Evolutionary conservation across 2,113 vertebrate species (phyloP), one percentile per base, ranked within the genome.

Genomic region (Hippoglossus stenolepis): DNA sequence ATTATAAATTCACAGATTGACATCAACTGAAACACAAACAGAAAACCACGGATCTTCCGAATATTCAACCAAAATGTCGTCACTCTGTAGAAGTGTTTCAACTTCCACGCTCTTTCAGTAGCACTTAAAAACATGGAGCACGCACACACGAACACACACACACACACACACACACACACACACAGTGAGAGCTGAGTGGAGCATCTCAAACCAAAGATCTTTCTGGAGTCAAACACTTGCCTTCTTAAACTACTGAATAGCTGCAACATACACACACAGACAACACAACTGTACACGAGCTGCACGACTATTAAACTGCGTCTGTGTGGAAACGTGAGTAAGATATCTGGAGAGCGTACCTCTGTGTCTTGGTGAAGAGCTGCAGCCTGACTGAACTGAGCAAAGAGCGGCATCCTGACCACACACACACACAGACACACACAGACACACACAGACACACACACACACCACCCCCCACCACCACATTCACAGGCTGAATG

Each of bases 401-500:
- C 26, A 45, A 23, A 65, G 60, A 85, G 53, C 40, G 3, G 63
- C 75, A 54, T 62, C 43, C 71, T 15, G 77, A 83, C 79, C 88
- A 80, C 86, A 86, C 88, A 82, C 72, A 67, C 77, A 65, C 63
- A 65, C 54, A 62, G 1, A 23, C 23, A 23, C 23, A 23, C 23
- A 23, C 23, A 23, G 1, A 23, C n/a, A 63, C 61, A 23, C 23
- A 23, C 23, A 23, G 1, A 23, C 23, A 23, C 23, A 23, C 23
- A 23, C 23, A 23, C 23, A 23, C n/a, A 63, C 61, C 51, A 65
- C 53, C 60, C 51, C 51, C 56, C 75, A 23, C 23, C 23, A 2
- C 26, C 21, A 49, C 70, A 84, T 78, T 80, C 78, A 87, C 65
- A 26, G 61, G 17, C 61, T 87, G 80, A 90, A 84, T 84, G 79